Evolutionary conservation across 1,140 invertebrate species (phyloP), one percentile per base, ranked within the genome.

Genomic region (Diachasmimorpha longicaudata): DNA sequence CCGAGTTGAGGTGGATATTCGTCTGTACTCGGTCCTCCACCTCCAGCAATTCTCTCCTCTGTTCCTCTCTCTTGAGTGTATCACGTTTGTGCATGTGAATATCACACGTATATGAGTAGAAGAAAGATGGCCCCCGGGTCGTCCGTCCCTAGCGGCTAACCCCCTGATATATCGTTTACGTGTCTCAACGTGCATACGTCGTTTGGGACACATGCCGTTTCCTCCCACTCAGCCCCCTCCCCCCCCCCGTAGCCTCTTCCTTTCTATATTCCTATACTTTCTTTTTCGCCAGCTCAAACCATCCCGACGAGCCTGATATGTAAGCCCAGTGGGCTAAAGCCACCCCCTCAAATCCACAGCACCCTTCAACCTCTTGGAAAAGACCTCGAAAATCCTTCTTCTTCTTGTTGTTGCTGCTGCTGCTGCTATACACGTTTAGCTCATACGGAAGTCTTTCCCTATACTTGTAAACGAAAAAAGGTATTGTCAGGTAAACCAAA

Each of bases 81-180:
- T 85, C 83, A 85, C 84, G 85, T 86, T 83, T 85, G 84, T 82
- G 81, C 85, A 86, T 87, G 86, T 86, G 85, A 87, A 88, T 84
- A 86, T 87, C 82, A 79, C 74, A 83, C 82, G 66, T 78, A 79
- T 86, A 83, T 85, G 87, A 88, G 85, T 85, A 83, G 84, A 88
- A 88, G 84, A 89, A 88, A 87, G 85, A 88, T 88, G 84, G 84
- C 85, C 83, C 81, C 67, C 31, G 81, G 86, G 84, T 87, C 85
- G 84, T 85, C 81, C 84, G 87, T 89, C 88, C 87, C 88, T 83
- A 88, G 87, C 83, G 88, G 87, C 86, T 88, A 88, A 88, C 87
- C 87, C 86, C 81, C 85, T 89, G 87, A 89, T 88, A 89, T 88
- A 89, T 88, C 87, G 88, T 87, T 89, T 88, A 88, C 86, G 87